Evolutionary conservation across 2,113 vertebrate genomes (phyloP), one percentile per base, ranked within the genome.

Genomic region (Nothobranchius kuhntae): DNA sequence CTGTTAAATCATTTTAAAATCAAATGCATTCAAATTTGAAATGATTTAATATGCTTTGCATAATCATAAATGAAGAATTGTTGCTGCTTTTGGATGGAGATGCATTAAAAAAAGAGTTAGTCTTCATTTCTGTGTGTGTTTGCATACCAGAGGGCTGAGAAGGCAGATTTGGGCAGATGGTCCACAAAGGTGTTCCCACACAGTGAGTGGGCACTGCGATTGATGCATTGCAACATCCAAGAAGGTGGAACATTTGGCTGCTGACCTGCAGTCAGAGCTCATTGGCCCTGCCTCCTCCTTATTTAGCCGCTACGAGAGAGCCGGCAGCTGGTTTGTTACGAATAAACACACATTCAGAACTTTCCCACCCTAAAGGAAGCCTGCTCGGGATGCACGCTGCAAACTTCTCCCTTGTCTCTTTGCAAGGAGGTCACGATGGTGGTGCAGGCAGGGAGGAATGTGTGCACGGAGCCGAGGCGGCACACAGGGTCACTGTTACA

Each of bases 231-330:
- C 85, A 92, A 91, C 91, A 90, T 91, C 79, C 89, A 89, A 87
- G 91, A 91, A 92, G 90, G 90, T 89, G 90, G 90, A 91, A 91
- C 92, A 92, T 92, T 93, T 93, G 90, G 92, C 90, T 86, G 82
- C 89, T 90, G 91, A 92, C 89, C 90, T 78, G 86, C 87, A 92
- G 90, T 91, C 87, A 89, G 87, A 90, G 78, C 84, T 83, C 89
- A 73, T 84, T 68, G 75, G 77, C 86, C 78, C 83, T 62, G 83
- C 81, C 82, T 84, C 80, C 80, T 80, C 74, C 85, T 89, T 78
- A 85, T 87, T 85, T 87, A 89, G 81, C 85, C 69, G 79, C 75
- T 75, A 73, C 62, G 13, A 80, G 84, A 84, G 76, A 82, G 86
- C 84, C 82, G 9, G 83, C 60, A 89, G 88, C 68, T 67, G 78